Evolutionary conservation across 2,888 invertebrate genomes (phyloP).

Genomic region (Ypsolopha scabrella): DNA sequence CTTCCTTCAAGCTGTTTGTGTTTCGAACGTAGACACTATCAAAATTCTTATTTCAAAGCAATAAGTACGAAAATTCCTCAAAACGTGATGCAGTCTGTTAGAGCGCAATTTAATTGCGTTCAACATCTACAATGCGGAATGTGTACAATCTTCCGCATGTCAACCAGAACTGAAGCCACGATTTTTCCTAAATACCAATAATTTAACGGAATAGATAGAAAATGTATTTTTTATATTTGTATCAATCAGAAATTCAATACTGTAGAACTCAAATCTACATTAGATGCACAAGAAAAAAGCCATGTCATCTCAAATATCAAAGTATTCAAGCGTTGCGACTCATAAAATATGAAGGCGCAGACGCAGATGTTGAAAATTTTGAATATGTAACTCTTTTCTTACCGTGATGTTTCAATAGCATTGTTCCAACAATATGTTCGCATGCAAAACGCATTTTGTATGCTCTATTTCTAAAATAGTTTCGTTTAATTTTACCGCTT

Average conservation of each 20-base stretch:
- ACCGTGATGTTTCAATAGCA: constrained; percentile 29
- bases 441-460: constrained; percentile 45
- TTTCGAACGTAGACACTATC: not conserved
- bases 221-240: no score
- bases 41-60: no score
- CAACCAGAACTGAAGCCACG: no score
- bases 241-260: not conserved
- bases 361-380: constrained; percentile 36
- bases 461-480: constrained; percentile 50
- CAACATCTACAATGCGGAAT: constrained; percentile 33
- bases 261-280: not conserved
- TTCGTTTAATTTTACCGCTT: constrained; percentile 40
- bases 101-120: constrained; percentile 4
- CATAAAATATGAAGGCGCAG: constrained; percentile 24
- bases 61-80: no score
- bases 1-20: not conserved
- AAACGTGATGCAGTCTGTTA: constrained; percentile 5
- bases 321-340: constrained; percentile 19
- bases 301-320: constrained; percentile 21
- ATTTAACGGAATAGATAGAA: no score
- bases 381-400: constrained; percentile 44
- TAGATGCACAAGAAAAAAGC: constrained; percentile 12
- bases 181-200: no score
- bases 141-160: not conserved
- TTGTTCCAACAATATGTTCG: constrained; percentile 51